Percentiles rank a stretch among this genome's conserved stretches.
phyloP scores from a whole-genome alignment of 1,140 invertebrate genomes.

The Teleopsis dalmanni region DNA sequence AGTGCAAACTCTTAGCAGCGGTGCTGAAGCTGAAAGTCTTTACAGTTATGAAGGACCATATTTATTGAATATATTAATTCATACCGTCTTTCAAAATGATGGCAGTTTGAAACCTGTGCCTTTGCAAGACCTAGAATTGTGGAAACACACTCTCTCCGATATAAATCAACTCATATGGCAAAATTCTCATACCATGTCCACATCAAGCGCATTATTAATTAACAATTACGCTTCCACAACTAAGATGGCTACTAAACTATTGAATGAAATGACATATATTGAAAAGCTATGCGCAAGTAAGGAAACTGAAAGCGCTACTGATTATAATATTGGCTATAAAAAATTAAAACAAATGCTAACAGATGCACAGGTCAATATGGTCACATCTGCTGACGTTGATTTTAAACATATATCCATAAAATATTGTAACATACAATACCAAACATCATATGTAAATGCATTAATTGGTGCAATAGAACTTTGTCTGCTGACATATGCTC shows the following conservation, averaged over 20 bases:
- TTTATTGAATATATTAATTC: constrained; percentile 19
- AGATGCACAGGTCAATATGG: not conserved
- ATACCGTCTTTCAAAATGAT: constrained; percentile 22
- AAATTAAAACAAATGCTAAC: constrained; percentile 11
- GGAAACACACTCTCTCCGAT: constrained; percentile 24
- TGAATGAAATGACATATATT: constrained; percentile 24
- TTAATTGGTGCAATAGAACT: constrained; percentile 42
- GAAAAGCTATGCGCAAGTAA: constrained; percentile 3
- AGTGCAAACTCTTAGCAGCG: constrained; percentile 4
- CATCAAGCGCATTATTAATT: constrained; percentile 1
- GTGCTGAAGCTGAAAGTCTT: constrained; percentile 19
- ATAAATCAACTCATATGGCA: constrained; percentile 31
- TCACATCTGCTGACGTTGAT: not conserved
- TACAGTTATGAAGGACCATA: constrained; percentile 26
- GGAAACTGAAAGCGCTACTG: constrained; percentile 12
- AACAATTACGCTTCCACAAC: constrained; percentile 13
- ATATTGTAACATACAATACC: constrained; percentile 7
- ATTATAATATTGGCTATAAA: constrained; percentile 16
- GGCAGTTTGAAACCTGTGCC: constrained; percentile 31
- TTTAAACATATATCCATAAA: not conserved
- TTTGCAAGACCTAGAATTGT: constrained; percentile 25
- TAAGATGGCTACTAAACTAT: constrained; percentile 17
- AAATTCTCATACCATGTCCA: constrained; percentile 18
- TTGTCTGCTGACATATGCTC: constrained; percentile 46
- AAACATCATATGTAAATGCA: constrained; percentile 17